These are phyloP conservation scores for Heteronetta atricapilla DNA, from an alignment of 2,113 vertebrate genomes.

Conservation along the genomic window DNA sequence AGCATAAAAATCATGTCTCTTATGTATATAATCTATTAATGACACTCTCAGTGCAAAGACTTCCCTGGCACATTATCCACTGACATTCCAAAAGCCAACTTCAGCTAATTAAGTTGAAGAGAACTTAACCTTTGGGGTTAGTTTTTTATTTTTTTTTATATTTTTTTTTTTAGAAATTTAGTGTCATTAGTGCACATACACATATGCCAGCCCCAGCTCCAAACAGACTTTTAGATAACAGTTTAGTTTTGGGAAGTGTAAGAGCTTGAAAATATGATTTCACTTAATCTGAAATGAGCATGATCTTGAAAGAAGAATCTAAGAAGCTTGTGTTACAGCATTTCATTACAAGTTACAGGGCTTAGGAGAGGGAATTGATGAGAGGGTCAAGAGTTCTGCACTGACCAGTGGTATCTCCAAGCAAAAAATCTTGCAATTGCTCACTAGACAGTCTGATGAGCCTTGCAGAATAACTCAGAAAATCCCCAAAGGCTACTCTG, in stretches of 20 bases:
- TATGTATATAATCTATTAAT: slow-evolving; percentile 56
- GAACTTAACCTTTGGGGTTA: slow-evolving; percentile 1
- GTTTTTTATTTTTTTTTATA: too few species aligned
- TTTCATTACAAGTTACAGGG: background rate
- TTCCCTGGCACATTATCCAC: slow-evolving; percentile 23
- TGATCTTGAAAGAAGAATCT: background rate
- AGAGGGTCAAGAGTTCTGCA: background rate
- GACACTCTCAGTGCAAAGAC: slow-evolving; percentile 15
- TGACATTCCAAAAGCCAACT: slow-evolving; percentile 43
- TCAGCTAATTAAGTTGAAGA: background rate
- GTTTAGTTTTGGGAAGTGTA: background rate
- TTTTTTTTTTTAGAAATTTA: background rate
- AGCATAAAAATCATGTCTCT: slow-evolving; percentile 45
- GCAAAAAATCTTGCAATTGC: background rate
- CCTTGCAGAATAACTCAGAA: background rate
- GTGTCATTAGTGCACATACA: background rate
- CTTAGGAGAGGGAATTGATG: background rate
- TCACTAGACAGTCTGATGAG: background rate
- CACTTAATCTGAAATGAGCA: background rate
- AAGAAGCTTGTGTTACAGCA: background rate
- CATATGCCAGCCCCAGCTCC: background rate
- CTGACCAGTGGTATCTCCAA: background rate
- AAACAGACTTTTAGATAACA: background rate
- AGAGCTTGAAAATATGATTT: background rate
- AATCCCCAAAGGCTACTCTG: background rate